phyloP scores from a whole-genome alignment of 2,113 vertebrate species.

The Opisthocomus hoazin region DNA sequence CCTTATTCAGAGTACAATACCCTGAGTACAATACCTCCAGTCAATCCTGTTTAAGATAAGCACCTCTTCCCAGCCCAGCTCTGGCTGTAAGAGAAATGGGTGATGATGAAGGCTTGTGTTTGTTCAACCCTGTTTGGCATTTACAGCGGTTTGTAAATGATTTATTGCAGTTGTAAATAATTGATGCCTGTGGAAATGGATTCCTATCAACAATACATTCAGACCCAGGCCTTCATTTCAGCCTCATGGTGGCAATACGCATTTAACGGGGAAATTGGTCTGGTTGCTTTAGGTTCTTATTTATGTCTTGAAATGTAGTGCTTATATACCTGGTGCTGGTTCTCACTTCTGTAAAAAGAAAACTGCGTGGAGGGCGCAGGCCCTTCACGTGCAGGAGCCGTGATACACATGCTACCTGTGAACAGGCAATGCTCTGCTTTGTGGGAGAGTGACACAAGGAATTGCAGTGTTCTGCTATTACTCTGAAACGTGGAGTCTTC shows the following conservation, averaged over 20 bases:
- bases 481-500: not conserved
- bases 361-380: not conserved
- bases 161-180: slow-evolving; percentile 29
- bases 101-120: slow-evolving; percentile 22
- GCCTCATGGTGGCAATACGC: slow-evolving; percentile 10
- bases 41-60: not conserved
- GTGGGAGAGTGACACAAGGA: not conserved
- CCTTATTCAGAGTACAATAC: not conserved
- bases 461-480: not conserved
- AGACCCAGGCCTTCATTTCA: slow-evolving; percentile 1
- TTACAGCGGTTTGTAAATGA: slow-evolving; percentile 2
- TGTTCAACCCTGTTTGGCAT: slow-evolving; percentile 18
- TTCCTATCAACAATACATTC: slow-evolving; percentile 44
- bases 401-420: accelerated
- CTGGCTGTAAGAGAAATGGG: not conserved
- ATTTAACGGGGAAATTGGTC: slow-evolving; percentile 22
- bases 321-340: not conserved
- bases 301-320: not conserved
- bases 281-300: not conserved
- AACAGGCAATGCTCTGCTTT: not conserved
- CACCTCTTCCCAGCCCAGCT: not conserved
- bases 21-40: not conserved
- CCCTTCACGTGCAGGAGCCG: not conserved
- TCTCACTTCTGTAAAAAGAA: not conserved
- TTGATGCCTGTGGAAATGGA: slow-evolving; percentile 39